Base-by-base conservation (phyloP, 1,140 invertebrate genomes). In the Lepidurus arcticus region DNA sequence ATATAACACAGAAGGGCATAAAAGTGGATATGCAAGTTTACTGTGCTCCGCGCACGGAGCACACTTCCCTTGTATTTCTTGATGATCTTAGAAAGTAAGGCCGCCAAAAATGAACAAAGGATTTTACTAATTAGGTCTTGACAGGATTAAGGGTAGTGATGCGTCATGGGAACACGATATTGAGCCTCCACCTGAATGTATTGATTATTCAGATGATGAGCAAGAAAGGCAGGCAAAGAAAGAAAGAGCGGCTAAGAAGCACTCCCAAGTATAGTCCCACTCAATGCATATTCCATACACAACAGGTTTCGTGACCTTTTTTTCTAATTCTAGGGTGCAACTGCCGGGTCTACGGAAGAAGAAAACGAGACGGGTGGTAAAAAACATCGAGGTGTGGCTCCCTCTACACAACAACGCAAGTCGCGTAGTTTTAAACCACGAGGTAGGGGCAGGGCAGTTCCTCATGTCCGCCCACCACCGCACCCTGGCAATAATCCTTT, bases 201-300 rank as follows among this genome's bases (percentile, higher is more conserved):
- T 90, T 0, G 94, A 95, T 44, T 96, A 90, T 87, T 97, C 95
- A 0, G 94, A 97, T 83, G 95, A 97, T 84, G 95, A 97, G 83
- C 88, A 91, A 81, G 94, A 96, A 84, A 85, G 88, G 76, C 78
- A 85, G 83, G 84, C 86, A 7, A 86, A 84, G 78, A 82, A 81
- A 79, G 80, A 44, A 45, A 44, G 44, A 45, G 10, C 13, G 47
- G 44, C 76, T 42, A 34, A 73, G 21, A 76, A 76, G 11, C 43
- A n/a, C 8, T 24, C 42, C 76, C 26, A 76, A 1, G 53, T 65
- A 34, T 3, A 65, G 21, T 65, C 53, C 53, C 21, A 11, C 21
- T 21, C 13, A n/a, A 65, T 65, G 13, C 13, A 65, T 65, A 65
- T n/a, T 65, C 6, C 53, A 11, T 16, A 9, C 1, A 21, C n/a